Evolutionary conservation across 1,140 invertebrate genomes (phyloP).

Genomic region (Drosophila grimshawi): DNA sequence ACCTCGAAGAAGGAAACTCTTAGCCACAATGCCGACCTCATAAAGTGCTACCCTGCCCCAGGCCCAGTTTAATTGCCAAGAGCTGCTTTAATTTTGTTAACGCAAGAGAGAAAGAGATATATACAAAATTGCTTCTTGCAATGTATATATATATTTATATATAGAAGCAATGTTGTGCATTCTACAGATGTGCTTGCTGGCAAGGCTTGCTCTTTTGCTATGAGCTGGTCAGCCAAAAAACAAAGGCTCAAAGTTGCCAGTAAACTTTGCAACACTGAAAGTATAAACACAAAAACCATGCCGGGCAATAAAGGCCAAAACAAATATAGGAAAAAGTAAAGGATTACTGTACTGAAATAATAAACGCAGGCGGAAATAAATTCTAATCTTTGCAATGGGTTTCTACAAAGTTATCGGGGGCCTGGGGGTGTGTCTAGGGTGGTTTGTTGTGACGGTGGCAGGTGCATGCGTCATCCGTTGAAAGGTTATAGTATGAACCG

Average conservation of each 20-base stretch:
- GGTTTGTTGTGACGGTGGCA: slow-evolving; percentile 31
- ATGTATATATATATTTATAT: background rate
- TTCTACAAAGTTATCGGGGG: slow-evolving; percentile 15
- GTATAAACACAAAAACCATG: slow-evolving; percentile 12
- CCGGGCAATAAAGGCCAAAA: slow-evolving; percentile 1
- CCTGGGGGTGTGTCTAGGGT: too few species aligned
- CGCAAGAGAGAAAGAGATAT: background rate
- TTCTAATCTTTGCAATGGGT: slow-evolving; percentile 44
- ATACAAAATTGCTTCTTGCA: background rate
- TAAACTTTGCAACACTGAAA: slow-evolving; percentile 42
- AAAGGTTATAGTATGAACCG: slow-evolving; percentile 69
- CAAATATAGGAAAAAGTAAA: slow-evolving; percentile 7
- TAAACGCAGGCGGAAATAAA: slow-evolving; percentile 47
- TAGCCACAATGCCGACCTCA: slow-evolving; percentile 1
- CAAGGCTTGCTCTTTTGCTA: too few species aligned
- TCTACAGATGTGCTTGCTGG: background rate
- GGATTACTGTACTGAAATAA: background rate
- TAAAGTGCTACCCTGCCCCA: background rate
- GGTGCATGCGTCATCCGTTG: slow-evolving; percentile 70
- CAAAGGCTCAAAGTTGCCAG: slow-evolving; percentile 34
- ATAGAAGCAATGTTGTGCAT: slow-evolving; percentile 40
- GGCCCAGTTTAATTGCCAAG: slow-evolving; percentile 35
- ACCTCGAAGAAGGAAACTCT: slow-evolving; percentile 45
- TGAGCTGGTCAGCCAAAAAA: slow-evolving; percentile 33
- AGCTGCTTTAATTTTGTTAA: slow-evolving; percentile 39